These are phyloP conservation scores for Drosophila nigromelanica DNA, from an alignment of 1,140 invertebrate genomes.

Conservation along the genomic window DNA sequence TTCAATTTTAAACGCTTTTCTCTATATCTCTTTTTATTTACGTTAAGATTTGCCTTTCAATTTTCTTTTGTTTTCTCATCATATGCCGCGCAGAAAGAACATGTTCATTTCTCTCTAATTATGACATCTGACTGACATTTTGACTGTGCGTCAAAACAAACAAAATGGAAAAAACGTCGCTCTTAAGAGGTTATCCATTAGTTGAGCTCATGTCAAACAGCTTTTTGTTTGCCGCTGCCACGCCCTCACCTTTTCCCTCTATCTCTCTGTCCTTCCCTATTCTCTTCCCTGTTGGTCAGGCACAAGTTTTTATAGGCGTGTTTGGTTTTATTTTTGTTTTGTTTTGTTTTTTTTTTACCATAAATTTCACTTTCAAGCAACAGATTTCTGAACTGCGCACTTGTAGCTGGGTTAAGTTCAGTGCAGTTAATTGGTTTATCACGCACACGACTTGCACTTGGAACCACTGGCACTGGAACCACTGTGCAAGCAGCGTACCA, in stretches of 20 bases:
- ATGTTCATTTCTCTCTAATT: slow-evolving; percentile 26
- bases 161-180: slow-evolving; percentile 7
- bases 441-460: slow-evolving; percentile 73
- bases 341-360: slow-evolving; percentile 18
- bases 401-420: slow-evolving; percentile 19
- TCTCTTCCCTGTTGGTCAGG: neutral
- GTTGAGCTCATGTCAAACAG: slow-evolving; percentile 16
- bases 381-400: slow-evolving; percentile 29
- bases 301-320: slow-evolving; percentile 9
- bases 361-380: slow-evolving; percentile 67
- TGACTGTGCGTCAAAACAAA: slow-evolving; percentile 36
- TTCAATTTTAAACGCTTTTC: neutral
- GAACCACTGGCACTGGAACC: slow-evolving; percentile 21
- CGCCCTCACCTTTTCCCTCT: neutral
- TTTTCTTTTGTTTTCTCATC: slow-evolving; percentile 30
- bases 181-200: slow-evolving; percentile 31
- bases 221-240: slow-evolving; percentile 8
- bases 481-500: slow-evolving; percentile 10
- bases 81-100: slow-evolving; percentile 33
- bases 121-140: slow-evolving; percentile 45
- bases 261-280: neutral
- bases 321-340: neutral
- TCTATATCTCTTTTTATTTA: neutral
- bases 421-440: slow-evolving; percentile 76
- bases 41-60: slow-evolving; percentile 14